These are phyloP conservation scores for Melanotaenia pygmaea DNA, from an alignment of 2,797 vertebrate species.

Conservation along the genomic window DNA sequence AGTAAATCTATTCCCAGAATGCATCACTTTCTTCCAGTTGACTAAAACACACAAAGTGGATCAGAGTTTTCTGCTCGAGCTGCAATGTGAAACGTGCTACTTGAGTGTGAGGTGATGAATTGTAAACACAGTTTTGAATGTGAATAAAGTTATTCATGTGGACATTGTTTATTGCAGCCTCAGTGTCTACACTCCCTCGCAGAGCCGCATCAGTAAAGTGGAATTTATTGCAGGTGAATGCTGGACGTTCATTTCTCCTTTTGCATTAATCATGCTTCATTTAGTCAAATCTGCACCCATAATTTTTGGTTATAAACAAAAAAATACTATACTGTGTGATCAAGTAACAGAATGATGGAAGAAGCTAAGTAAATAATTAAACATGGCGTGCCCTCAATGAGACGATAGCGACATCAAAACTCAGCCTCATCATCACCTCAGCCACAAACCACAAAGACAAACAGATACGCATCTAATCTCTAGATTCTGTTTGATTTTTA, in stretches of 20 bases:
- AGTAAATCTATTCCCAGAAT: background rate
- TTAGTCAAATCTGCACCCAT: conserved; percentile 1
- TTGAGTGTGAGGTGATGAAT: background rate
- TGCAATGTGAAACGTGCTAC: background rate
- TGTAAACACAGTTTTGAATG: conserved; percentile 14
- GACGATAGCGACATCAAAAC: conserved; percentile 22
- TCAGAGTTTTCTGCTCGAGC: background rate
- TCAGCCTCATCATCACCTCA: background rate
- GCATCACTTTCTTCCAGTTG: background rate
- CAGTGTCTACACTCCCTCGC: background rate
- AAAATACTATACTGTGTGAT: conserved; percentile 11
- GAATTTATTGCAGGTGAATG: conserved; percentile 10
- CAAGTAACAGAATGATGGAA: conserved; percentile 24
- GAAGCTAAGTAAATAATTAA: conserved; percentile 33
- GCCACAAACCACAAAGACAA: conserved; percentile 19
- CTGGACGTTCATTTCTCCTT: background rate
- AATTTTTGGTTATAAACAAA: conserved; percentile 20
- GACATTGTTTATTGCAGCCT: conserved; percentile 7
- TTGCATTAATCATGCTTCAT: background rate
- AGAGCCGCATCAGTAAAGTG: background rate
- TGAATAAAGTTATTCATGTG: conserved; percentile 20
- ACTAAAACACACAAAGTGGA: conserved; percentile 10
- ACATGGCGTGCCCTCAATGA: background rate
- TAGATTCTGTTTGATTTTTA: conserved; percentile 21
- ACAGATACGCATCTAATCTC: conserved; percentile 27